A percentile compares a stretch with the other conserved stretches of the same genome.
Conservation (phyloP, 92 coral and sea anemone genomes). For the Palythoa heliodiscus region DNA sequence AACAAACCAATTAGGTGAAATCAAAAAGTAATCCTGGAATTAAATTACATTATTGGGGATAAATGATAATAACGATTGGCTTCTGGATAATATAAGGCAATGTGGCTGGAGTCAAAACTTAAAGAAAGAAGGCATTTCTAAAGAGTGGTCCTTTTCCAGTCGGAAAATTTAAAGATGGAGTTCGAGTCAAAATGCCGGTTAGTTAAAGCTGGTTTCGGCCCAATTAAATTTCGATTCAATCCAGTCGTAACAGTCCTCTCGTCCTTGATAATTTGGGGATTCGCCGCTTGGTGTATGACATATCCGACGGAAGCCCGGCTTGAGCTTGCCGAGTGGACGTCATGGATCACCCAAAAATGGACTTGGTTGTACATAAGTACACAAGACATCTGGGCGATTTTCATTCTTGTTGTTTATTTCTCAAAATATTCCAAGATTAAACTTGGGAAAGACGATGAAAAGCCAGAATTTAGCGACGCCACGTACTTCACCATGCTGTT, state of each 20-base stretch:
- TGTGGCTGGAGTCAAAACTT: neutral
- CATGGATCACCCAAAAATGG: constrained; percentile 58
- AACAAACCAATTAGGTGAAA: constrained; percentile 26
- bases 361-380: constrained; percentile 63
- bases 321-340: constrained; percentile 45
- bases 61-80: constrained; percentile 6
- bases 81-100: neutral
- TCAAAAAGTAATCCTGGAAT: neutral
- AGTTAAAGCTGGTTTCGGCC: constrained; percentile 47
- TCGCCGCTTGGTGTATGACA: constrained; percentile 53
- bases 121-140: neutral
- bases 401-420: constrained; percentile 49
- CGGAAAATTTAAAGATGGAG: constrained; percentile 2
- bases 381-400: constrained; percentile 54
- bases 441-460: constrained; percentile 59
- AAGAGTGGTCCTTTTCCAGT: neutral
- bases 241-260: constrained; percentile 54
- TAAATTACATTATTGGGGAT: neutral
- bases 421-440: constrained; percentile 58
- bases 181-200: constrained; percentile 47
- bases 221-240: constrained; percentile 46
- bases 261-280: constrained; percentile 52
- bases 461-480: constrained; percentile 62
- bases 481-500: constrained; percentile 64
- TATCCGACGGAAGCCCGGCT: constrained; percentile 46